Base-by-base conservation (phyloP, 2,113 vertebrate species). In the Sorex fumeus region DNA sequence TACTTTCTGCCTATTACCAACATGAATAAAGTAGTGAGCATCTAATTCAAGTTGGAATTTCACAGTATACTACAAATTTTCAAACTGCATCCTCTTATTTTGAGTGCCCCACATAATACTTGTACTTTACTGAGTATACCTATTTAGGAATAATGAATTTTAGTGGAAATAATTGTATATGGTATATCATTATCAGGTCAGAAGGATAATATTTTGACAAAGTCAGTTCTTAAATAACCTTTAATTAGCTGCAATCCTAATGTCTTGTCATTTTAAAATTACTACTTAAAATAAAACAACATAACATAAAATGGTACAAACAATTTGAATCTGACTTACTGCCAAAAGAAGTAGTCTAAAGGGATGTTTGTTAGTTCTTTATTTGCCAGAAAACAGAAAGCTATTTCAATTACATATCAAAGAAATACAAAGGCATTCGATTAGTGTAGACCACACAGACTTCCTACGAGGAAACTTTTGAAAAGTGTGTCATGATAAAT, bases 401-500 rank as follows among this genome's bases (percentile, higher is more conserved):
- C 84, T 81, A 70, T 90, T 97, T 91, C 94, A 98, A 97, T 97
- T 97, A 97, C 94, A 96, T 93, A 96, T 87, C 93, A 96, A 97
- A 97, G 96, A 80, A 94, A 96, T 91, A 96, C 94, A 74, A 94
- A 97, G 89, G 96, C 96, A 96, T 96, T 97, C 97, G 93, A 96
- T 97, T 96, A 97, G 86, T 96, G 50, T 94, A 94, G 96, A 97
- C 96, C 96, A 97, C 96, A 96, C 90, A 86, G 60, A 62, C 60
- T 78, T 95, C 92, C 96, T 94, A 79, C 69, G 82, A 96, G 96
- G 82, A 92, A 96, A 94, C 84, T 97, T 97, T 92, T 97, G 90
- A 96, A 91, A 90, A 96, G 47, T 40, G 23, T 96, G 97, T 97
- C 96, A 96, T 90, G 92, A 92, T 96, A 97, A 98, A 97, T 97